A percentile compares a stretch with the other conserved stretches of the same genome.
Conservation (phyloP, 2,797 vertebrate species). For the Syngnathus acus region DNA sequence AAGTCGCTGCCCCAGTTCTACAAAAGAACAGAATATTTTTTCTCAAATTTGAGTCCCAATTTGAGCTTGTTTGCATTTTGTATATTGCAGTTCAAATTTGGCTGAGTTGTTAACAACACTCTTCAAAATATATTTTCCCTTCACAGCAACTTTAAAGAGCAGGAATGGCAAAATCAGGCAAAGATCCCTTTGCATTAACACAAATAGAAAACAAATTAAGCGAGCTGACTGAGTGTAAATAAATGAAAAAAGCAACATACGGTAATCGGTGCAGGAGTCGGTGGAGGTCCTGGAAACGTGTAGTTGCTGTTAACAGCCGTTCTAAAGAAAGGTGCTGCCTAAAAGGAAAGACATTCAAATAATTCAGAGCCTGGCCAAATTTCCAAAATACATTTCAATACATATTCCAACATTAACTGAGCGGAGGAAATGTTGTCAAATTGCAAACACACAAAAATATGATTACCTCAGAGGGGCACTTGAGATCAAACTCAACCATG, state of each 20-base stretch:
- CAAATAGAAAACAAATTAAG: too few species aligned
- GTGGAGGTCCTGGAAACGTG: constrained; percentile 50
- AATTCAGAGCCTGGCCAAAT: not conserved
- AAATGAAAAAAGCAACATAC: constrained; percentile 52
- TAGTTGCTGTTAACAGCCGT: constrained; percentile 79
- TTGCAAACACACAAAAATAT: not conserved
- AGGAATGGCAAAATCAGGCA: not conserved
- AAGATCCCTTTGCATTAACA: too few species aligned
- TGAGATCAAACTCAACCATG: constrained; percentile 47
- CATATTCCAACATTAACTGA: not conserved
- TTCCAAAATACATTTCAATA: not conserved
- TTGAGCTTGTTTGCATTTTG: too few species aligned
- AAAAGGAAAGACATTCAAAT: constrained; percentile 10
- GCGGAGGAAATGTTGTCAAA: not conserved
- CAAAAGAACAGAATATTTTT: constrained; percentile 22
- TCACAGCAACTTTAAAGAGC: too few species aligned
- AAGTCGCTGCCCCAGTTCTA: constrained; percentile 93
- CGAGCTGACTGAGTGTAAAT: not conserved
- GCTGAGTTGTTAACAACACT: too few species aligned
- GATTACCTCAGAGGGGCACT: constrained; percentile 81
- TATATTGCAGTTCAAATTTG: too few species aligned
- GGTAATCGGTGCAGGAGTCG: constrained; percentile 56
- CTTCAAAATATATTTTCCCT: too few species aligned
- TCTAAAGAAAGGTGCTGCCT: constrained; percentile 72
- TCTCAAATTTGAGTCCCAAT: not conserved